These are phyloP conservation scores for Thamnophis elegans DNA, from an alignment of 2,797 vertebrate species.

Conservation along the genomic window DNA sequence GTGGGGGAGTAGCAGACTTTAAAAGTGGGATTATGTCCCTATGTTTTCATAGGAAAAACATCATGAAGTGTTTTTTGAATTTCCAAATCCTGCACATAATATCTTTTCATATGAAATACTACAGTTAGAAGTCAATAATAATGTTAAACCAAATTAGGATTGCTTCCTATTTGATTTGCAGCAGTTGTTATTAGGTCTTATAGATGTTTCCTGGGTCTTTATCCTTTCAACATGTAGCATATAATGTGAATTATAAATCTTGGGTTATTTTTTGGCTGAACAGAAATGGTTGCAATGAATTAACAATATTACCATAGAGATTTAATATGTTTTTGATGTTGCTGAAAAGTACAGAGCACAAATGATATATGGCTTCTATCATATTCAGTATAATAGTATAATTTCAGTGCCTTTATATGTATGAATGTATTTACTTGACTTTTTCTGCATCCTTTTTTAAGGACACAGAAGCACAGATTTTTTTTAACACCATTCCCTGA, in stretches of 20 bases:
- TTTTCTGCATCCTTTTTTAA: not conserved
- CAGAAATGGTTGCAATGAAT: conserved; percentile 13
- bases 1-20: not conserved
- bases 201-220: not conserved
- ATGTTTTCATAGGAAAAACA: not conserved
- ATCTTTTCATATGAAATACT: not conserved
- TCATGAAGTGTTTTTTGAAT: not conserved
- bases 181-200: not conserved
- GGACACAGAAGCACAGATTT: not conserved
- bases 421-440: not conserved
- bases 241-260: not conserved
- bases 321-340: not conserved
- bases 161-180: not conserved
- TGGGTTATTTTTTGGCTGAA: not conserved
- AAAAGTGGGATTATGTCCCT: not conserved
- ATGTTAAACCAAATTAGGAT: not conserved
- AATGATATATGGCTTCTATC: not conserved
- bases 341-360: conserved; percentile 14
- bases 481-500: not conserved
- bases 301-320: conserved; percentile 2
- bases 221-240: not conserved
- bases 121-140: not conserved
- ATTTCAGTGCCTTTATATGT: not conserved
- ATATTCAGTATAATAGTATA: not conserved
- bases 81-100: not conserved